These are phyloP conservation scores for Heliconius melpomene DNA, from an alignment of 1,140 invertebrate genomes.

Conservation along the genomic window DNA sequence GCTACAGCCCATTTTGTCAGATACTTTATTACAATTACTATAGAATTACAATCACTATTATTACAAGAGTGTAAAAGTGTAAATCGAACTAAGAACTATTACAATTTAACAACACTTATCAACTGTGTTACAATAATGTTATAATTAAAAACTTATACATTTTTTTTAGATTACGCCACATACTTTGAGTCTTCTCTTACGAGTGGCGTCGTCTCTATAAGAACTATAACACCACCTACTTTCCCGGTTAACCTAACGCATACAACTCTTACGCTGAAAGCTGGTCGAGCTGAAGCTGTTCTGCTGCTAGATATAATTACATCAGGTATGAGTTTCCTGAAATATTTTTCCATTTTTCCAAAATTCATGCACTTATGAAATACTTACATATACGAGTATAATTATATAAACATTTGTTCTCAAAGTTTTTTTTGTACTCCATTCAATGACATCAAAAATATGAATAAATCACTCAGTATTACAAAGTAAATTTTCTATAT, in stretches of 20 bases:
- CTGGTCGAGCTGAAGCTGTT: constrained; percentile 21
- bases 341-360: not conserved
- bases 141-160: too few relatives aligned
- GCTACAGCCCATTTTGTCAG: not conserved
- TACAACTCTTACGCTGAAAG: constrained; percentile 22
- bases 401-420: too few relatives aligned
- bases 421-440: too few relatives aligned
- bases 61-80: not conserved
- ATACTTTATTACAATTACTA: too few relatives aligned
- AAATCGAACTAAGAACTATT: not conserved
- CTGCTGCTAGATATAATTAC: constrained; percentile 45
- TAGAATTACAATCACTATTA: too few relatives aligned
- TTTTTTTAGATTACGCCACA: constrained; percentile 16
- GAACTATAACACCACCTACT: not conserved
- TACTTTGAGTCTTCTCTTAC: constrained; percentile 5
- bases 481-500: not conserved
- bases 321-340: constrained; percentile 41
- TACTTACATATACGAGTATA: too few relatives aligned
- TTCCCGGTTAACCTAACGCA: constrained; percentile 13
- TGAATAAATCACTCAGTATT: not conserved
- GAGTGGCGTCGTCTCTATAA: not conserved
- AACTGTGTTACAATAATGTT: not conserved
- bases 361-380: too few relatives aligned
- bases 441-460: not conserved
- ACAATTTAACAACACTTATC: not conserved